These are phyloP conservation scores for Amniataba percoides DNA, from an alignment of 2,797 vertebrate species.

Conservation along the genomic window DNA sequence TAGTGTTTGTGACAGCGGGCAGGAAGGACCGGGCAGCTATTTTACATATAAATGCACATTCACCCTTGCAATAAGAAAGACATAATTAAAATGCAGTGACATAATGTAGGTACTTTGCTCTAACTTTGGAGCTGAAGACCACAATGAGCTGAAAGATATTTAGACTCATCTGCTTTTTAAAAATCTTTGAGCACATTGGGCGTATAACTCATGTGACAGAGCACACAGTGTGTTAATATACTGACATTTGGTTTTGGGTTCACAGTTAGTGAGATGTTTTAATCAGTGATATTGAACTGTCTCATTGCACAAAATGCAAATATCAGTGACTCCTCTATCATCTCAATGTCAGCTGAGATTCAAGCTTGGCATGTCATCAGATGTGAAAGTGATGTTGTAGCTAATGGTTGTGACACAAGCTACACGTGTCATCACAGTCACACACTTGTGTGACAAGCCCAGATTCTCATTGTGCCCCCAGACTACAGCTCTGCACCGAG, in stretches of 20 bases:
- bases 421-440: no score
- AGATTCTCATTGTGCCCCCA: no score
- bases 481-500: no score
- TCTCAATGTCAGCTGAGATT: background rate
- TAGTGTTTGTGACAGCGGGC: conserved; percentile 73
- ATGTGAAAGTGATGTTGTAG: no score
- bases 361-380: no score
- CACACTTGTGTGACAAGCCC: no score
- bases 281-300: background rate
- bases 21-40: conserved; percentile 33
- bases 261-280: no score
- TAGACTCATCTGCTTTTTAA: background rate
- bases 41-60: conserved; percentile 68
- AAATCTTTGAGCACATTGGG: background rate
- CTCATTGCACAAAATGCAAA: background rate
- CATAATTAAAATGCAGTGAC: conserved; percentile 31
- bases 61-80: conserved; percentile 40
- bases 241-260: background rate
- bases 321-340: no score
- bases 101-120: background rate
- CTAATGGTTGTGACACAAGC: no score
- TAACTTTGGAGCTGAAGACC: background rate
- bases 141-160: background rate
- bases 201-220: background rate
- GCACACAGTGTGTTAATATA: no score